Conservation (phyloP, 92 coral and sea anemone genomes). For the Paragorgia papillata region DNA sequence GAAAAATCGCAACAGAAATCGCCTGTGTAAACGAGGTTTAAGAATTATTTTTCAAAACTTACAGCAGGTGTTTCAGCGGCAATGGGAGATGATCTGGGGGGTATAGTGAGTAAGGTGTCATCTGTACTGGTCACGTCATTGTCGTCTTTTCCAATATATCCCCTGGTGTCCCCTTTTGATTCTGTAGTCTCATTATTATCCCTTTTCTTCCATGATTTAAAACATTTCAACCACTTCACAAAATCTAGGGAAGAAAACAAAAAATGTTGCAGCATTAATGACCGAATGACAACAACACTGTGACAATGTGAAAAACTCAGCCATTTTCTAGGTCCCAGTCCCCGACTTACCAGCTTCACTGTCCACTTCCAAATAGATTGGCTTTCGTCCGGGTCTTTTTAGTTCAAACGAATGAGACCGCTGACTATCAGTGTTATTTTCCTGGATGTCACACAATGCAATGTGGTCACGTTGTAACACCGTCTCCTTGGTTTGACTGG, state of each 20-base stretch:
- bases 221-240: conserved; percentile 30
- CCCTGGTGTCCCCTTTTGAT: not conserved
- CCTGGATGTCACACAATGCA: conserved; percentile 33
- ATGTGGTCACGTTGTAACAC: conserved; percentile 30
- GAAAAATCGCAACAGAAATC: too few relatives aligned
- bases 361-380: conserved; percentile 84
- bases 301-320: too few relatives aligned
- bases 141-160: not conserved
- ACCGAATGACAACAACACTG: not conserved
- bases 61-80: not conserved
- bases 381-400: conserved; percentile 66
- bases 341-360: conserved; percentile 64
- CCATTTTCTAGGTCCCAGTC: too few relatives aligned
- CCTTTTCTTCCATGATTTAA: conserved; percentile 34
- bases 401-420: conserved; percentile 76
- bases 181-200: not conserved
- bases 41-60: too few relatives aligned
- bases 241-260: not conserved
- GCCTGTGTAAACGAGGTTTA: too few relatives aligned
- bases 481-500: conserved; percentile 7
- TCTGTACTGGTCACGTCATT: not conserved
- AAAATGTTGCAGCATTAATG: not conserved
- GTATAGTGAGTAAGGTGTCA: not conserved
- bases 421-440: conserved; percentile 60
- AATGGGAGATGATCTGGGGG: not conserved